Percentiles rank a stretch among this genome's conserved stretches.
Evolutionary conservation across 2,888 invertebrate species (phyloP).

Genomic region (Mermis nigrescens): DNA sequence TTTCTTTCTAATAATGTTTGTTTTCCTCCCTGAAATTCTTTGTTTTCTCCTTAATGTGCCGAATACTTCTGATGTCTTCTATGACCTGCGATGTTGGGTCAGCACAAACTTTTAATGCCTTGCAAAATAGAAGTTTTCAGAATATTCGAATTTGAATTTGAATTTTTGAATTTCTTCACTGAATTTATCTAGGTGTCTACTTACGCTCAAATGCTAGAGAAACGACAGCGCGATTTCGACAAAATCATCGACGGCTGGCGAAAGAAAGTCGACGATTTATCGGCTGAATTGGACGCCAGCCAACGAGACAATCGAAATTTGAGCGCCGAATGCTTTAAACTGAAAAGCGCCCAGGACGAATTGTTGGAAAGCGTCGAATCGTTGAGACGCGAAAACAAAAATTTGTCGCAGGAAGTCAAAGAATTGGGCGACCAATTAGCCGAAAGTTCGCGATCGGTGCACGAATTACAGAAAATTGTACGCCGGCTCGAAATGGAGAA

Average conservation of each 20-base stretch:
- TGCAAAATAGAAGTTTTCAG: no score
- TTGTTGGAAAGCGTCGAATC: conserved; percentile 58
- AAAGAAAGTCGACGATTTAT: conserved; percentile 87
- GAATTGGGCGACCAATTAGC: conserved; percentile 97
- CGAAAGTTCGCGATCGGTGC: conserved; percentile 80
- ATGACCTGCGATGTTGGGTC: no score
- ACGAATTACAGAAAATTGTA: conserved; percentile 95
- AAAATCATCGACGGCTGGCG: conserved; percentile 99
- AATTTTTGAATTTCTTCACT: no score
- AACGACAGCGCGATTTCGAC: conserved; percentile 99
- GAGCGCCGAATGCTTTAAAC: conserved; percentile 96
- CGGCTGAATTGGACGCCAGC: conserved; percentile 89
- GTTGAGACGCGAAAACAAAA: conserved; percentile 97
- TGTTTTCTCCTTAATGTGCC: no score
- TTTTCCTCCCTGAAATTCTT: no score
- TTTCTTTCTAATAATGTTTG: no score
- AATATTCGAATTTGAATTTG: no score
- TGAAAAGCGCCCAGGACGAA: conserved; percentile 47
- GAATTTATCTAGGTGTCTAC: background rate
- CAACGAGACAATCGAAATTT: conserved; percentile 99
- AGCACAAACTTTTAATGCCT: no score
- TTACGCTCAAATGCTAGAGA: conserved; percentile 52
- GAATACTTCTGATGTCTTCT: no score
- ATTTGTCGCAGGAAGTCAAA: conserved; percentile 91
- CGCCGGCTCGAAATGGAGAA: conserved; percentile 96